Conservation (phyloP, 1,140 invertebrate genomes). For the Aphelinus atriplicis region DNA sequence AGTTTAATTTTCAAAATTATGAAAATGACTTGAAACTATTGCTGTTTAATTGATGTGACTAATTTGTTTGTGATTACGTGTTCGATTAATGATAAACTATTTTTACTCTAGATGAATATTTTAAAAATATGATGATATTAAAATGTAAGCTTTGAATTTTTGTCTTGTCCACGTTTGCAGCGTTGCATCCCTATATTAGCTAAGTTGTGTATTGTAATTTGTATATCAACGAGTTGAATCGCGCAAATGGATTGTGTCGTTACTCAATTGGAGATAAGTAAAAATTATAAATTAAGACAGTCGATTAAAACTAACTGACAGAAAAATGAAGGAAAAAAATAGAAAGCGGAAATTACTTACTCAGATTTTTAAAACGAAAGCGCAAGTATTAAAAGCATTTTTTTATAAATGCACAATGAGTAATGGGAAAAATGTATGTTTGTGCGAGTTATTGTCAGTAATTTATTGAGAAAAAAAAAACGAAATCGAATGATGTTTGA, state of each 20-base stretch:
- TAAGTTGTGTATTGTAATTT: constrained; percentile 35
- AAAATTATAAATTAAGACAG: not conserved
- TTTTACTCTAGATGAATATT: not conserved
- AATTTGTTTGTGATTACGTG: not conserved
- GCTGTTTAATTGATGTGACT: not conserved
- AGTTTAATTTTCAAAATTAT: too few relatives aligned
- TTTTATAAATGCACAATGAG: constrained; percentile 36
- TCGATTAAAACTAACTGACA: not conserved
- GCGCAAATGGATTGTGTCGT: constrained; percentile 23
- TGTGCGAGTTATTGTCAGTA: constrained; percentile 38
- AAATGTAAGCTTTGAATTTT: constrained; percentile 3
- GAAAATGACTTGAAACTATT: not conserved
- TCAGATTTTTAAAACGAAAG: constrained; percentile 1
- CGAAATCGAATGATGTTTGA: constrained; percentile 28
- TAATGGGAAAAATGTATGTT: constrained; percentile 36
- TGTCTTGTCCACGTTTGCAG: constrained; percentile 32
- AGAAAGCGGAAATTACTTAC: constrained; percentile 1
- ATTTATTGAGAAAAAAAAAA: constrained; percentile 30
- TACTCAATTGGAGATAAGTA: constrained; percentile 27
- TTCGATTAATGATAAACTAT: not conserved
- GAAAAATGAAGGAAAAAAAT: not conserved
- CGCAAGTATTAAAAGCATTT: constrained; percentile 17
- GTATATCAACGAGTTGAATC: constrained; percentile 31
- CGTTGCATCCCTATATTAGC: constrained; percentile 22
- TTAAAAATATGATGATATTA: not conserved